Evolutionary conservation across 2,888 invertebrate genomes (phyloP).

Genomic region (Allolobophora icterica): DNA sequence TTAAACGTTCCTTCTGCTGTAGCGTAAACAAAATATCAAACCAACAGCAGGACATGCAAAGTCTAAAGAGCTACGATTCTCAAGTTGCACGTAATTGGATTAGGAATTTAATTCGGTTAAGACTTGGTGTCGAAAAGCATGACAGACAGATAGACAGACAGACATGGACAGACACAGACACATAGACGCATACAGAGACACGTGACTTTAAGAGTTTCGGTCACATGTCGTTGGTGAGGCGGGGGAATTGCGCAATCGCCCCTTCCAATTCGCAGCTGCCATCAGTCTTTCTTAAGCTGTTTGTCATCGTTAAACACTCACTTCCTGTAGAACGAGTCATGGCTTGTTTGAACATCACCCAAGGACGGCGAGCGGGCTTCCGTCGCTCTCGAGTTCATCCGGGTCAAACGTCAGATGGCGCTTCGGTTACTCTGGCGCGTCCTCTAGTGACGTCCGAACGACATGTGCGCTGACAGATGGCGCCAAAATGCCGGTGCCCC

Average conservation of each 20-base stretch:
- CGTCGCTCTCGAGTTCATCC: neutral
- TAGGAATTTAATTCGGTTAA: neutral
- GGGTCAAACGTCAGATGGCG: conserved; percentile 14
- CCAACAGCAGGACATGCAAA: neutral
- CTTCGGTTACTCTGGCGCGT: neutral
- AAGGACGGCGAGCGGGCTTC: neutral
- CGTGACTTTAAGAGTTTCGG: conserved; percentile 9
- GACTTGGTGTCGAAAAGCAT: neutral
- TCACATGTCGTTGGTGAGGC: neutral
- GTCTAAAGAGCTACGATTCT: neutral
- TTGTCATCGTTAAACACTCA: conserved; percentile 19
- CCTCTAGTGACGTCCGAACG: neutral
- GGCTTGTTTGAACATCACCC: conserved; percentile 1
- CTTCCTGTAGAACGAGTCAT: neutral
- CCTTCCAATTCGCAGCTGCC: neutral
- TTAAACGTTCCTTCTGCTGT: neutral
- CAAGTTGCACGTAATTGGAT: neutral
- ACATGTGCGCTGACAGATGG: conserved; percentile 17
- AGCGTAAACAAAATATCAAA: neutral
- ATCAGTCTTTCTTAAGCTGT: conserved; percentile 13
- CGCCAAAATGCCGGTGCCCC: neutral
- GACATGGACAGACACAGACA: no score
- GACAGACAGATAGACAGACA: neutral
- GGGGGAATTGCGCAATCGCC: neutral
- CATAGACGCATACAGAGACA: neutral